phyloP scores from a whole-genome alignment of 2,113 vertebrate genomes.

The Abramis brama region DNA sequence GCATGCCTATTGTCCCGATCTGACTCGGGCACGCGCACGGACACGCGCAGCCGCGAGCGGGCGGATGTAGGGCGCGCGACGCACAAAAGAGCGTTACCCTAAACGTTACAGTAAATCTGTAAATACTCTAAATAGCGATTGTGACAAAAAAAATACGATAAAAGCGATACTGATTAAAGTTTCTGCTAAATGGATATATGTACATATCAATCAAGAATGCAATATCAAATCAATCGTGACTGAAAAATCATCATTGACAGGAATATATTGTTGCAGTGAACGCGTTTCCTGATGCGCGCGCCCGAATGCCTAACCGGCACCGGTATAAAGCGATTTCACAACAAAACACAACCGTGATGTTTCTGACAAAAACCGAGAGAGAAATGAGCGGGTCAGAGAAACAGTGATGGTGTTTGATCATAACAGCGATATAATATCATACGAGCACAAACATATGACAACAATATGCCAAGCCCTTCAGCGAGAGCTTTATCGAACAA shows the following conservation, averaged over 20 bases:
- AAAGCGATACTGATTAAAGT: not conserved
- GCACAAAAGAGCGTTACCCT: not conserved
- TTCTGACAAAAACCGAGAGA: not conserved
- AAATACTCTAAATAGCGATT: not conserved
- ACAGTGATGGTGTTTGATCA: not conserved
- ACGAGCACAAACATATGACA: not conserved
- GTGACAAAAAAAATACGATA: not conserved
- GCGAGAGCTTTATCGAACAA: not conserved
- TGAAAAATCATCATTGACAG: not conserved
- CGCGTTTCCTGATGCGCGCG: conserved; percentile 10
- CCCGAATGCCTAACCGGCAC: not conserved
- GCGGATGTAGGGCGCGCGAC: not conserved
- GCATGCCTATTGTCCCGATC: conserved; percentile 3
- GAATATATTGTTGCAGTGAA: not conserved
- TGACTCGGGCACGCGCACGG: not conserved
- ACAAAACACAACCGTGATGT: not conserved
- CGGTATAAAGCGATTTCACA: not conserved
- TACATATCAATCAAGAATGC: not conserved
- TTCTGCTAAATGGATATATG: not conserved
- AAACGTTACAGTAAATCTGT: not conserved
- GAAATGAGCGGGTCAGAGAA: not conserved
- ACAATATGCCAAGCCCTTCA: not conserved
- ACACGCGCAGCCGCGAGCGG: not conserved
- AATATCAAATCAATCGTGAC: not conserved
- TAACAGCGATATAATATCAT: not conserved